A percentile compares a stretch with the other conserved stretches of the same genome.
Conservation (phyloP, 2,888 invertebrate species). For the Gonocerus acuteangulatus region DNA sequence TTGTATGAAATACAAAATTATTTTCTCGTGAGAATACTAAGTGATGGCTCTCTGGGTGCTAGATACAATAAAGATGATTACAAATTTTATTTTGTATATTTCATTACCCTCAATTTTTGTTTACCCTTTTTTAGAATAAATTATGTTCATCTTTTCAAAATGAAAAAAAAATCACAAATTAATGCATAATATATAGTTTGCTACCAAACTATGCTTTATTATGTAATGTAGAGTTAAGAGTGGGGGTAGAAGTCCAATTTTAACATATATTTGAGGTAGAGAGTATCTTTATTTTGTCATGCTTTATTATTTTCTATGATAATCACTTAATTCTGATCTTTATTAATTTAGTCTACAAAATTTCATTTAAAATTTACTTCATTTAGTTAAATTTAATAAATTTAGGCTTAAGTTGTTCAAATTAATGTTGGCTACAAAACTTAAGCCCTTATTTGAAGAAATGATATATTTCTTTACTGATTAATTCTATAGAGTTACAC, state of each 20-base stretch:
- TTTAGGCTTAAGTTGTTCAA: too few relatives aligned
- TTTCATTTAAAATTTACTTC: too few relatives aligned
- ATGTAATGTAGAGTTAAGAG: constrained; percentile 18
- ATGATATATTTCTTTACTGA: not conserved
- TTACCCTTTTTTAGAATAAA: constrained; percentile 8
- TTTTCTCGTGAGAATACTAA: constrained; percentile 16
- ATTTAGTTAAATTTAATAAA: too few relatives aligned
- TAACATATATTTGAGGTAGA: constrained; percentile 15
- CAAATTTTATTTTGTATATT: constrained; percentile 12
- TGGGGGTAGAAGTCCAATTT: constrained; percentile 15
- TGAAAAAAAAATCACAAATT: constrained; percentile 1
- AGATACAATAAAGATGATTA: constrained; percentile 19
- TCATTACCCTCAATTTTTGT: constrained; percentile 14
- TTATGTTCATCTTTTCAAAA: constrained; percentile 1
- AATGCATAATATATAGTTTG: constrained; percentile 15
- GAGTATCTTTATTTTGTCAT: not conserved
- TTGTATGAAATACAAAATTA: constrained; percentile 22
- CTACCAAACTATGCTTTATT: constrained; percentile 12
- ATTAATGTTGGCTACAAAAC: too few relatives aligned
- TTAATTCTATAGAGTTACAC: not conserved
- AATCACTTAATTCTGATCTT: not conserved
- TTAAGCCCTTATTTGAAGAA: too few relatives aligned
- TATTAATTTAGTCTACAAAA: not conserved
- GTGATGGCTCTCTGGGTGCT: constrained; percentile 25
- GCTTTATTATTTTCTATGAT: not conserved